Conservation (phyloP, 1,140 invertebrate genomes). For the Uloborus diversus region DNA sequence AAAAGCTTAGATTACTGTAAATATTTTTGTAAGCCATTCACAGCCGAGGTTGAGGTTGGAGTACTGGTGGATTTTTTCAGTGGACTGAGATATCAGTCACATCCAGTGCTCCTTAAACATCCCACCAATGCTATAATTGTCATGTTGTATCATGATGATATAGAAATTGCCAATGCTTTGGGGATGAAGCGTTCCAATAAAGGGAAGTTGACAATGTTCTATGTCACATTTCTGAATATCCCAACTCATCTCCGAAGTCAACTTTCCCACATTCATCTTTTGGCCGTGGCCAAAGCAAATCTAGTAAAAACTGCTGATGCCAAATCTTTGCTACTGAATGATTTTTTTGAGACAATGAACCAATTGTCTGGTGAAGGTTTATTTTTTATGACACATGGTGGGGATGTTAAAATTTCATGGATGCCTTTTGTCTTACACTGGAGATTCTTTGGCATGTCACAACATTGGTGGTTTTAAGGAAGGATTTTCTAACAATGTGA, state of each 20-base stretch:
- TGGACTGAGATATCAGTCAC: too few relatives aligned
- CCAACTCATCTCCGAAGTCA: neutral
- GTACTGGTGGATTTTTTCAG: too few relatives aligned
- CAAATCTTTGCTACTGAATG: neutral
- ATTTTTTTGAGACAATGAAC: neutral
- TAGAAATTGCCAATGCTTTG: constrained; percentile 1
- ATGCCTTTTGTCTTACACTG: too few relatives aligned
- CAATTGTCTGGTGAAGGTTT: neutral
- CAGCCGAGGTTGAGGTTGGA: neutral
- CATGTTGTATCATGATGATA: constrained; percentile 15
- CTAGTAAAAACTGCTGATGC: neutral
- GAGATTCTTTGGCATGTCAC: constrained; percentile 10
- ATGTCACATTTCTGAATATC: constrained; percentile 6
- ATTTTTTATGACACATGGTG: neutral
- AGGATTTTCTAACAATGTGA: too few relatives aligned
- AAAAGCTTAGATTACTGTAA: neutral
- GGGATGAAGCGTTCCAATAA: too few relatives aligned
- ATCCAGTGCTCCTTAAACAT: too few relatives aligned
- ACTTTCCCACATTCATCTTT: neutral
- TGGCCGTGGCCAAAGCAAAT: constrained; percentile 5
- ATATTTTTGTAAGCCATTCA: neutral
- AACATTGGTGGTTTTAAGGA: constrained; percentile 22
- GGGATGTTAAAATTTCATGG: neutral
- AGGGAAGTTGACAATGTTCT: too few relatives aligned
- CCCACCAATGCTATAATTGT: neutral